These are phyloP conservation scores for Campylomormyrus numenius DNA, from an alignment of 2,113 vertebrate genomes.

Conservation along the genomic window DNA sequence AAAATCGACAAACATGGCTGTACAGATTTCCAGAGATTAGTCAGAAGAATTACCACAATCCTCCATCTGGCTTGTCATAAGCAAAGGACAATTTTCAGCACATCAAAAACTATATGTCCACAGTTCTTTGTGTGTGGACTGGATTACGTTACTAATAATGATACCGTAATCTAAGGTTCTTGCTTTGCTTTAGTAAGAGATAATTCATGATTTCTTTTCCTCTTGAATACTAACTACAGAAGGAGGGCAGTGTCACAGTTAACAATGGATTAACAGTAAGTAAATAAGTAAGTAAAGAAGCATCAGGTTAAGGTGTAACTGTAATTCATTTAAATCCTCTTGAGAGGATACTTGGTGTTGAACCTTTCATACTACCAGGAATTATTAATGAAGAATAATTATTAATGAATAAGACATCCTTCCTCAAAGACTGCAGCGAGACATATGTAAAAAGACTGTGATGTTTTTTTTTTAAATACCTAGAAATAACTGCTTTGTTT, in stretches of 20 bases:
- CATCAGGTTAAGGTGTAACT: conserved; percentile 2
- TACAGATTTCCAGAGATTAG: conserved; percentile 33
- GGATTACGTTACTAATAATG: not conserved
- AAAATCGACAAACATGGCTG: conserved; percentile 27
- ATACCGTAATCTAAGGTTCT: not conserved
- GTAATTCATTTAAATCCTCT: conserved; percentile 24
- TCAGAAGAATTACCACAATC: conserved; percentile 25
- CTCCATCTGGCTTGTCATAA: conserved; percentile 25
- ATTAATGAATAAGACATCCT: not conserved
- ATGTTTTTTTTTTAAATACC: not conserved
- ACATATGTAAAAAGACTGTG: not conserved
- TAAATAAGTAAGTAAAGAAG: conserved; percentile 15
- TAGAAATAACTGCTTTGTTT: conserved; percentile 6
- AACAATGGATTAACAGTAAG: conserved; percentile 18
- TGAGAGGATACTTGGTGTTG: conserved; percentile 19
- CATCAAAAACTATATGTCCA: not conserved
- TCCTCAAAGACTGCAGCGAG: not conserved
- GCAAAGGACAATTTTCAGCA: conserved; percentile 7
- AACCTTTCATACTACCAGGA: not conserved
- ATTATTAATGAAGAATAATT: not conserved
- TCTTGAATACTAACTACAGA: conserved; percentile 9
- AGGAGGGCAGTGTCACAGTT: conserved; percentile 11
- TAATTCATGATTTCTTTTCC: conserved; percentile 15
- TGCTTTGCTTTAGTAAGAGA: not conserved
- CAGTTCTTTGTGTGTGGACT: not conserved